A percentile compares a stretch with the other conserved stretches of the same genome.
Evolutionary conservation across 2,888 invertebrate genomes (phyloP).

Genomic region (Epirrhoe alternata): DNA sequence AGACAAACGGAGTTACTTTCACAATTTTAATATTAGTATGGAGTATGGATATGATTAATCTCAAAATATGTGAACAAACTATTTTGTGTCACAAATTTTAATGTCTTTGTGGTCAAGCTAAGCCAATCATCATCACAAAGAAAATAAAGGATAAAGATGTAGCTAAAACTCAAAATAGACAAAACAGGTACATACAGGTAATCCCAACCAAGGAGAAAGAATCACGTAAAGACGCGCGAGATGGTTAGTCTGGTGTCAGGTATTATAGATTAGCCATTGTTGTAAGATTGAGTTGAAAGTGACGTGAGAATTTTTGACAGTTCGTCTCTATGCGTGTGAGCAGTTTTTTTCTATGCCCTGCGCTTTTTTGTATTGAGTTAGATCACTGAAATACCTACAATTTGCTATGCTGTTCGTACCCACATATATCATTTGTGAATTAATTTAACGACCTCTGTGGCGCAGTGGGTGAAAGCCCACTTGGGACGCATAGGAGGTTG

Average conservation of each 20-base stretch:
- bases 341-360: not conserved
- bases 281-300: slow-evolving; percentile 69
- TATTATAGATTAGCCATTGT: slow-evolving; percentile 37
- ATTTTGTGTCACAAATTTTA: slow-evolving; percentile 1
- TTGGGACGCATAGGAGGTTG: no score
- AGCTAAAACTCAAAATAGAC: slow-evolving; percentile 44
- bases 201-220: slow-evolving; percentile 26
- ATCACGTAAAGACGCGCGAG: slow-evolving; percentile 61
- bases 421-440: no score
- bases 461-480: no score
- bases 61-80: slow-evolving; percentile 27
- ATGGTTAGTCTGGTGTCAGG: slow-evolving; percentile 26
- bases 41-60: no score
- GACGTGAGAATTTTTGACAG: slow-evolving; percentile 65
- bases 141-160: slow-evolving; percentile 37
- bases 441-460: no score
- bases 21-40: no score
- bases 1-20: no score
- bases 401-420: no score
- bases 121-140: slow-evolving; percentile 29
- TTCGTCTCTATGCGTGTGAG: slow-evolving; percentile 9
- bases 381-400: not conserved
- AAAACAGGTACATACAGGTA: slow-evolving; percentile 39
- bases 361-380: not conserved
- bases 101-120: slow-evolving; percentile 17